phyloP scores from a whole-genome alignment of 2,113 vertebrate genomes.

The Dissostichus mawsoni region DNA sequence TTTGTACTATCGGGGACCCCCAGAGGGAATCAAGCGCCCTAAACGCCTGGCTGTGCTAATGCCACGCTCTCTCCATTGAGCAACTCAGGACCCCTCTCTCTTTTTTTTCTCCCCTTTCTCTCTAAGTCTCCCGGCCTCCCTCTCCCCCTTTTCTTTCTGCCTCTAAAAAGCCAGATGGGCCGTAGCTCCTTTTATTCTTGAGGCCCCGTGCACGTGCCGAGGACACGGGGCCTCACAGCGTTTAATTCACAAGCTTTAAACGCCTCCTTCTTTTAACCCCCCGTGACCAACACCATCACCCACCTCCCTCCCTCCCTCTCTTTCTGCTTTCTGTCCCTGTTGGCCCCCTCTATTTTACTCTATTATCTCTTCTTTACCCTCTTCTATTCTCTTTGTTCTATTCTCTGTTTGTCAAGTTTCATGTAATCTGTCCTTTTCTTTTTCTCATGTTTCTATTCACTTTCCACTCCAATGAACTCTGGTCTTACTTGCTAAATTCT shows the following conservation, averaged over 20 bases:
- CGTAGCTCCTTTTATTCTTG: conserved; percentile 69
- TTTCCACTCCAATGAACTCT: neutral
- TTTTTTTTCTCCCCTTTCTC: conserved; percentile 1
- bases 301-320: conserved; percentile 28
- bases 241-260: conserved; percentile 80
- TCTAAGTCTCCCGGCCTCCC: neutral
- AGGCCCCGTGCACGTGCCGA: conserved; percentile 82
- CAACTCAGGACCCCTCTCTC: neutral
- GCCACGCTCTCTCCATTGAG: conserved; percentile 17
- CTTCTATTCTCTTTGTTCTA: conserved; percentile 18
- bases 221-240: conserved; percentile 79
- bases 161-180: conserved; percentile 80
- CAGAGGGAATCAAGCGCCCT: conserved; percentile 30
- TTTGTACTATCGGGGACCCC: neutral
- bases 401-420: conserved; percentile 19
- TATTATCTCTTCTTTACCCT: conserved; percentile 48
- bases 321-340: conserved; percentile 40
- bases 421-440: neutral
- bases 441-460: neutral
- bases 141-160: conserved; percentile 22
- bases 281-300: conserved; percentile 57
- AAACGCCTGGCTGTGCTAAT: conserved; percentile 35
- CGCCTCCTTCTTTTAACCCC: conserved; percentile 72
- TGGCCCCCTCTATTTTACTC: conserved; percentile 38
- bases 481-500: neutral